These are phyloP conservation scores for Epirrhoe alternata DNA, from an alignment of 2,888 invertebrate genomes.

Conservation along the genomic window DNA sequence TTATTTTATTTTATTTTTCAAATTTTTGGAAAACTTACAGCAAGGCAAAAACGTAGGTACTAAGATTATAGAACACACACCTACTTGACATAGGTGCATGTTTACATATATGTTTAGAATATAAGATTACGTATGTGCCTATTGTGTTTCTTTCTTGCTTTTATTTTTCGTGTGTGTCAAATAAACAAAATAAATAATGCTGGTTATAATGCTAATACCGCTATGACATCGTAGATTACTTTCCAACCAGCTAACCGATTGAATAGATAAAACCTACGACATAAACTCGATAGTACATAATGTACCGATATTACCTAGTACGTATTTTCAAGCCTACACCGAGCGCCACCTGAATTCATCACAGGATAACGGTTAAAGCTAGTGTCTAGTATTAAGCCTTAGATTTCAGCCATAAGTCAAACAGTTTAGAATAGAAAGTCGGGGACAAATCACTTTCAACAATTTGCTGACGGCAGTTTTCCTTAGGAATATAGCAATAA, in stretches of 20 bases:
- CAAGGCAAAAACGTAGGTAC: too few species aligned
- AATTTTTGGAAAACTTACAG: too few species aligned
- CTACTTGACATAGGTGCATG: too few species aligned
- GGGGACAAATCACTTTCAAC: not conserved
- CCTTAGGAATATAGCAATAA: not conserved
- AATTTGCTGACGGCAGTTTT: not conserved
- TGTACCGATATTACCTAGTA: not conserved
- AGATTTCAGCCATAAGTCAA: not conserved
- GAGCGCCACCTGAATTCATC: not conserved
- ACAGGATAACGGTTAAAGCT: not conserved
- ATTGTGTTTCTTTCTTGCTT: too few species aligned
- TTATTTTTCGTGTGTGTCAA: too few species aligned
- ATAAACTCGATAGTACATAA: not conserved
- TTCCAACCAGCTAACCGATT: not conserved
- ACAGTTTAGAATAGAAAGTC: not conserved
- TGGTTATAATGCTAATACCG: too few species aligned
- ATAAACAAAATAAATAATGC: too few species aligned
- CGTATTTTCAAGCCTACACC: not conserved
- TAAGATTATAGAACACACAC: too few species aligned
- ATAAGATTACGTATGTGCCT: too few species aligned
- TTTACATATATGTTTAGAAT: too few species aligned
- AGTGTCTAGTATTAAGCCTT: not conserved
- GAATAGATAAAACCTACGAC: not conserved
- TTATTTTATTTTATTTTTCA: too few species aligned
- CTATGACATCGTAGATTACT: too few species aligned